These are phyloP conservation scores for Drosophila nigricruria DNA, from an alignment of 2,888 invertebrate species.

Conservation along the genomic window DNA sequence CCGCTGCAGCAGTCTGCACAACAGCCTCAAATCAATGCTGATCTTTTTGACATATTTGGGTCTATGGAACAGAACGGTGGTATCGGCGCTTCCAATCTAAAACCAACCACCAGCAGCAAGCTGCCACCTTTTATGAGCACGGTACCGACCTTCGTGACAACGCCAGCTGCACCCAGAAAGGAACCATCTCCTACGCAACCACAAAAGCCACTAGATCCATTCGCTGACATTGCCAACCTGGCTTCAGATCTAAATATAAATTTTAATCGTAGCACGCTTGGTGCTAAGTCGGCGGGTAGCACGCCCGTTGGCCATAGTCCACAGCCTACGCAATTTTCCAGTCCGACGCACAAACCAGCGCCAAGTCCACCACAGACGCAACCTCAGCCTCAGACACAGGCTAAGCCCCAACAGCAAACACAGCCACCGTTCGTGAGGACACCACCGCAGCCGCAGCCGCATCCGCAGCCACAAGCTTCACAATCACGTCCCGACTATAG, in stretches of 20 bases:
- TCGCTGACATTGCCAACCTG: conserved; percentile 89
- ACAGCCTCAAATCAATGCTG: conserved; percentile 72
- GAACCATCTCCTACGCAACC: conserved; percentile 86
- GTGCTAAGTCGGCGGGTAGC: conserved; percentile 79
- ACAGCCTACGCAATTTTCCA: conserved; percentile 84
- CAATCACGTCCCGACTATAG: conserved; percentile 87
- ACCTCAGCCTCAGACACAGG: conserved; percentile 84
- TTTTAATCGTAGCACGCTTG: conserved; percentile 82
- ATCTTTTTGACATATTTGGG: conserved; percentile 90
- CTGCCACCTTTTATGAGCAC: conserved; percentile 56
- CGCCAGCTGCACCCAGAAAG: conserved; percentile 70
- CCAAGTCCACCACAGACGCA: conserved; percentile 68
- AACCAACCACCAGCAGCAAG: conserved; percentile 49
- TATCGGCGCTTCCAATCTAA: conserved; percentile 50
- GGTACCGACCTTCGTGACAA: conserved; percentile 65
- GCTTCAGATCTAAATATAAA: conserved; percentile 84
- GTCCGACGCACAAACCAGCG: conserved; percentile 84
- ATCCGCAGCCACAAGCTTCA: conserved; percentile 41
- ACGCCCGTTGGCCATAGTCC: conserved; percentile 83
- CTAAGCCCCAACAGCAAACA: conserved; percentile 50
- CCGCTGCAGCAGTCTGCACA: conserved; percentile 48
- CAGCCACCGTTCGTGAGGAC: conserved; percentile 34
- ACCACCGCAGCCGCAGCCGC: conserved; percentile 35
- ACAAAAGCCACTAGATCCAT: conserved; percentile 87
- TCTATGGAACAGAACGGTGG: conserved; percentile 76